phyloP scores from a whole-genome alignment of 1,140 invertebrate species.

The Asbolus verrucosus region DNA sequence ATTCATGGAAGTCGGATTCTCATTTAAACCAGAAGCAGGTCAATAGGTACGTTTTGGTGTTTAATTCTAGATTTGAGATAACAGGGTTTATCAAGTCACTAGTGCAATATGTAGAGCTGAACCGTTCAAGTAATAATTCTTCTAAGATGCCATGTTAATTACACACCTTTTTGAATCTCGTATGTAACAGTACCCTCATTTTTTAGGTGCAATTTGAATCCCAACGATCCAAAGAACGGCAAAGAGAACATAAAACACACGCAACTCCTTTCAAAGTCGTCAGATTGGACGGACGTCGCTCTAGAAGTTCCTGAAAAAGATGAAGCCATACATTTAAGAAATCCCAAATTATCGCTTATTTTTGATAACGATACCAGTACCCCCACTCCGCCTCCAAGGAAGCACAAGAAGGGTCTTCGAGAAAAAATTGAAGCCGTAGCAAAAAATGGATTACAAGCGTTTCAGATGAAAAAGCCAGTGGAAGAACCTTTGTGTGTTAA shows the following conservation, averaged over 20 bases:
- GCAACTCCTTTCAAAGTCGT: constrained; percentile 61
- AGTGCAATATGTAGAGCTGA: constrained; percentile 16
- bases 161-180: constrained; percentile 13
- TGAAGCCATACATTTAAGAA: constrained; percentile 61
- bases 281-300: constrained; percentile 70
- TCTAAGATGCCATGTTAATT: constrained; percentile 1
- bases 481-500: constrained; percentile 62
- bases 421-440: constrained; percentile 61
- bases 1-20: constrained; percentile 60
- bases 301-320: constrained; percentile 66
- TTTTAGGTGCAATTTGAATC: constrained; percentile 54
- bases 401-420: constrained; percentile 57
- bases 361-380: constrained; percentile 64
- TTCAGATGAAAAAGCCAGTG: constrained; percentile 57
- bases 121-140: constrained; percentile 17
- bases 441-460: constrained; percentile 59
- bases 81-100: constrained; percentile 24
- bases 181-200: constrained; percentile 3
- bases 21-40: constrained; percentile 59
- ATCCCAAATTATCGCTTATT: constrained; percentile 62
- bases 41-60: constrained; percentile 55
- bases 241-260: constrained; percentile 52
- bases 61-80: constrained; percentile 17
- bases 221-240: constrained; percentile 40
- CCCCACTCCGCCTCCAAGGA: constrained; percentile 61